Evolutionary conservation across 2,113 vertebrate genomes (phyloP).

Genomic region (Neotragus pygmaeus): DNA sequence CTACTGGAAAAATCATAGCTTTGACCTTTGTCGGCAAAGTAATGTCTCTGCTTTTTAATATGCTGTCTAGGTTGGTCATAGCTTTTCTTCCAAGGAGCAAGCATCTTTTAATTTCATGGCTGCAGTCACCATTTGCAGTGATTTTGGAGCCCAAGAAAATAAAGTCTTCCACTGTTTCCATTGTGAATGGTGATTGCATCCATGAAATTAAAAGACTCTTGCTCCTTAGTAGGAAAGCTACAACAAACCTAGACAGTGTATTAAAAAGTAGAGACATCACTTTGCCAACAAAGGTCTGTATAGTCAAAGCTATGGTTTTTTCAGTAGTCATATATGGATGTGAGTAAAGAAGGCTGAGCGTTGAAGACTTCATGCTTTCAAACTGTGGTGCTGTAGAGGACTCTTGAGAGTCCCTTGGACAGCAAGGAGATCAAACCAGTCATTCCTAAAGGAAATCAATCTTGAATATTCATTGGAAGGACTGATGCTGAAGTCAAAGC

Average conservation of each 20-base stretch:
- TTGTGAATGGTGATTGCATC: background rate
- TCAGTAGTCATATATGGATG: background rate
- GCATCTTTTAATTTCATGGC: background rate
- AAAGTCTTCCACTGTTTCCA: background rate
- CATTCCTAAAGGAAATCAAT: background rate
- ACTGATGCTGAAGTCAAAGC: background rate
- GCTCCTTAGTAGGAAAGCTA: background rate
- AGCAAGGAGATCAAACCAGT: background rate
- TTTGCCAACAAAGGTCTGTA: background rate
- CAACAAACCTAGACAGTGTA: background rate
- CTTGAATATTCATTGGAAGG: background rate
- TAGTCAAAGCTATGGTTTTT: background rate
- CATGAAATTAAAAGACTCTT: background rate
- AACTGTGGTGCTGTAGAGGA: background rate
- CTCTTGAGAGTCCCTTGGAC: background rate
- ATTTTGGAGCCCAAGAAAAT: background rate
- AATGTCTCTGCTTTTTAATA: background rate
- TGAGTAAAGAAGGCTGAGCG: background rate
- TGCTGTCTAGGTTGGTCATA: background rate
- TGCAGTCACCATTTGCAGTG: background rate
- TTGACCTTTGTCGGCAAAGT: background rate
- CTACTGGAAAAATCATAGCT: background rate
- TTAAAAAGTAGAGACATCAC: background rate
- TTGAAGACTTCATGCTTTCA: background rate
- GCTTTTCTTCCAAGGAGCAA: background rate